Evolutionary conservation across 2,113 vertebrate genomes (phyloP).

Genomic region (Turnix velox): DNA sequence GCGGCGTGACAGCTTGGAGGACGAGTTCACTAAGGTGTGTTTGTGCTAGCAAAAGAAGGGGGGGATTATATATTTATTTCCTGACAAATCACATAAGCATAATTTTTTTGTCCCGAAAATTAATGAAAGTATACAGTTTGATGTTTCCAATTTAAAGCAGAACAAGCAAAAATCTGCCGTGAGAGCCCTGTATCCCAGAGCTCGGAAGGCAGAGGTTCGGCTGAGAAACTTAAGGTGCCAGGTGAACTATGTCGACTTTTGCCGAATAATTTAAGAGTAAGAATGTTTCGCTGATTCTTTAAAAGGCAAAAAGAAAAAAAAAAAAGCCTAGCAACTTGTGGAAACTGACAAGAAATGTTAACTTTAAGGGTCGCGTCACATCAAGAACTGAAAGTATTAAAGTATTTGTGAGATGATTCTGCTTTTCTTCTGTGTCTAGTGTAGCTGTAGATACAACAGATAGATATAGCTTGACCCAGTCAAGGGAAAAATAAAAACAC

Average conservation of each 20-base stretch:
- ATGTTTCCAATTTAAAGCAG: not conserved
- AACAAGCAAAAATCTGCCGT: not conserved
- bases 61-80: not conserved
- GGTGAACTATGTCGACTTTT: not conserved
- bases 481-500: not conserved
- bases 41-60: fast-evolving
- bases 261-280: not conserved
- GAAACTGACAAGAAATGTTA: not conserved
- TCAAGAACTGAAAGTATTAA: not conserved
- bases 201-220: fast-evolving
- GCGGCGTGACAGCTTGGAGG: not conserved
- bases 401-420: not conserved
- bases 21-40: not conserved
- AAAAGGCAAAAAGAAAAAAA: not conserved
- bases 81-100: not conserved
- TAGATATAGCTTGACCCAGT: not conserved
- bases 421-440: not conserved
- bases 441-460: not conserved
- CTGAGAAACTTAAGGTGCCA: not conserved
- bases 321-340: not conserved
- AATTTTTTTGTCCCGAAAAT: not conserved
- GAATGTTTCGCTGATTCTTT: not conserved
- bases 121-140: not conserved
- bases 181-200: not conserved
- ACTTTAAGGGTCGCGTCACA: not conserved